Evolutionary conservation across 2,113 vertebrate species (phyloP).

Genomic region (Heterotilapia buettikoferi): DNA sequence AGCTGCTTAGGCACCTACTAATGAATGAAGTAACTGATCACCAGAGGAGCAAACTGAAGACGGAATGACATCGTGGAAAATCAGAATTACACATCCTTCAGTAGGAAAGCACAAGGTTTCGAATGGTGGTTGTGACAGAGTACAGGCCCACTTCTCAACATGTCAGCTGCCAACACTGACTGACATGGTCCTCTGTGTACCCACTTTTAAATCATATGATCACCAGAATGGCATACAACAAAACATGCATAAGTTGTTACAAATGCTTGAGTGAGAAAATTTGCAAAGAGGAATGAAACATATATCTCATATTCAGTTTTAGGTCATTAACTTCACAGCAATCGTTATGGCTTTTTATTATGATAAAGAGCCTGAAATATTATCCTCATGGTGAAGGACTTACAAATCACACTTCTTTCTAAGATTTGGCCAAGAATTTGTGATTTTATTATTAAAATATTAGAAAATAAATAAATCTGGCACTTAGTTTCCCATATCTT

Average conservation of each 20-base stretch:
- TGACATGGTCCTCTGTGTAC: not conserved
- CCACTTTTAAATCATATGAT: not conserved
- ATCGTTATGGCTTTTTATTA: not conserved
- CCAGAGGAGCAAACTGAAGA: not conserved
- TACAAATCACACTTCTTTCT: not conserved
- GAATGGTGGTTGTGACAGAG: not conserved
- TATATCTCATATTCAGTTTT: not conserved
- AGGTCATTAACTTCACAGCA: not conserved
- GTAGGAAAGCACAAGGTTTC: not conserved
- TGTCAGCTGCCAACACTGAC: not conserved
- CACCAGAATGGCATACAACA: not conserved
- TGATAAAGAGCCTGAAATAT: not conserved
- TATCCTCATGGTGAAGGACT: not conserved
- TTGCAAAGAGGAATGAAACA: not conserved
- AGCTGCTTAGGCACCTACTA: slow-evolving; percentile 14
- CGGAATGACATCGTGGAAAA: slow-evolving; percentile 4
- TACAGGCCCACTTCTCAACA: not conserved
- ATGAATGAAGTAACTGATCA: slow-evolving; percentile 42
- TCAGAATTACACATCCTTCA: slow-evolving; percentile 48
- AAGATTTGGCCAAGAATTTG: not conserved
- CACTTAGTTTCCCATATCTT: not conserved
- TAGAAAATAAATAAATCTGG: not conserved
- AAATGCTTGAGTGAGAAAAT: not conserved
- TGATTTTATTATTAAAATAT: not conserved
- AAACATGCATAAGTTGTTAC: not conserved